A percentile compares a stretch with the other conserved stretches of the same genome.
Conservation (phyloP, 2,113 vertebrate species). For the Rousettus leschenaultii region DNA sequence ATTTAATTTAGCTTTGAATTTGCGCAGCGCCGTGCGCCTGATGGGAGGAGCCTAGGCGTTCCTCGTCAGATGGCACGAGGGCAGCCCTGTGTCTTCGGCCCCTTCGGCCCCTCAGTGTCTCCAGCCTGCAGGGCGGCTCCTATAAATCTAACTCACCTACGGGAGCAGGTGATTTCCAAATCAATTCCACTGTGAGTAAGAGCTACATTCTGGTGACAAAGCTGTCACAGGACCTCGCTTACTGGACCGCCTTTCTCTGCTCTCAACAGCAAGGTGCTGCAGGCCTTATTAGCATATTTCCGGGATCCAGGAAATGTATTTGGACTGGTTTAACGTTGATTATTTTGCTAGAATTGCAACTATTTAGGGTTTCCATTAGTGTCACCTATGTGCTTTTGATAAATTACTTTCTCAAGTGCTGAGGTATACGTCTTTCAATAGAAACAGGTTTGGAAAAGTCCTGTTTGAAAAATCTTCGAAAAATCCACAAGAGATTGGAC, state of each 20-base stretch:
- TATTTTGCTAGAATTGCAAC: neutral
- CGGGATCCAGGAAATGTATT: neutral
- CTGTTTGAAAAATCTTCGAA: neutral
- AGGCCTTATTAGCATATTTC: neutral
- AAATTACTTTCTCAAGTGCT: neutral
- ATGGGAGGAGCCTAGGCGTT: rapidly evolving
- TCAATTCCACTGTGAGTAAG: neutral
- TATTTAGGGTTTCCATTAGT: constrained; percentile 1
- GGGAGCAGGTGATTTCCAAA: neutral
- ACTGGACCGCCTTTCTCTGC: too few relatives aligned
- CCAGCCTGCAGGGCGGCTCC: neutral
- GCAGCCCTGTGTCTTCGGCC: rapidly evolving
- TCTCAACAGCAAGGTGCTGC: neutral
- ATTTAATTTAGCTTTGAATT: neutral
- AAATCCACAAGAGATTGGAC: neutral
- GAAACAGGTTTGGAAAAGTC: neutral
- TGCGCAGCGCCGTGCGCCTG: rapidly evolving
- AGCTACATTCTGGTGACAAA: neutral
- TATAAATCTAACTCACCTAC: neutral
- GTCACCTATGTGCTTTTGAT: neutral
- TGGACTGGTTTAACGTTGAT: neutral
- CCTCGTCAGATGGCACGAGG: neutral
- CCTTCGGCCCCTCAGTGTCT: neutral
- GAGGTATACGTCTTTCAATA: neutral
- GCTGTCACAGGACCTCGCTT: neutral